Evolutionary conservation across 2,888 invertebrate species (phyloP), one percentile per base, ranked within the genome.

Genomic region (Punctoribates punctum): DNA sequence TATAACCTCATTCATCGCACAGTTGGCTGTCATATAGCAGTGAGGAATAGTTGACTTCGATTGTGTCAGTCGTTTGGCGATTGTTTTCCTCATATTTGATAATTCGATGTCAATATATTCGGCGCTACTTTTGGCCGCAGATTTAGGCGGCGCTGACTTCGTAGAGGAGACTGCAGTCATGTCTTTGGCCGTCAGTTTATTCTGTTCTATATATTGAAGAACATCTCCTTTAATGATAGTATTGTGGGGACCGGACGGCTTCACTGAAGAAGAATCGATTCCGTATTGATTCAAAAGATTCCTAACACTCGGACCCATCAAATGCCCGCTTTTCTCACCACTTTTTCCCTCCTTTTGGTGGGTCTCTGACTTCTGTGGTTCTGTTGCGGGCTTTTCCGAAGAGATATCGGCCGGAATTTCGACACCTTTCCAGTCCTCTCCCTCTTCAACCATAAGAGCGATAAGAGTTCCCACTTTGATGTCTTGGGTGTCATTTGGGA

Each of bases 41-140:
- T 90, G 90, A n/a, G 90, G 89, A 79, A 89, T 88, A 57, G 85
- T 85, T 42, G 85, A 85, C 70, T 75, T 90, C 0, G 89, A 89
- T 82, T 88, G 86, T 17, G 87, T 86, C 9, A 90, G 84, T 79
- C 89, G 83, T 81, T 88, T 88, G 2, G 89, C 90, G 79, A 90
- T 89, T 8, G 87, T 86, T 77, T 84, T 85, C 79, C 89, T 85
- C 85, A 89, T 88, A 80, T 84, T 87, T 3, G 87, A 86, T 65
- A 88, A 83, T 77, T 87, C 87, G 62, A 87, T 82, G 82, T 90
- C 89, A 62, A 84, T 82, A 81, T 83, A 88, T 57, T 46, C 57
- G 73, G 46, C 62, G 38, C 79, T 57, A 27, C 78, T 67, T 73
- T 75, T 73, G 38, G 70, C 75, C n/a, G 13, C 34, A 5, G 27